Evolutionary conservation across 2,888 invertebrate genomes (phyloP).

Genomic region (Cataglyphis rosenhaueri): DNA sequence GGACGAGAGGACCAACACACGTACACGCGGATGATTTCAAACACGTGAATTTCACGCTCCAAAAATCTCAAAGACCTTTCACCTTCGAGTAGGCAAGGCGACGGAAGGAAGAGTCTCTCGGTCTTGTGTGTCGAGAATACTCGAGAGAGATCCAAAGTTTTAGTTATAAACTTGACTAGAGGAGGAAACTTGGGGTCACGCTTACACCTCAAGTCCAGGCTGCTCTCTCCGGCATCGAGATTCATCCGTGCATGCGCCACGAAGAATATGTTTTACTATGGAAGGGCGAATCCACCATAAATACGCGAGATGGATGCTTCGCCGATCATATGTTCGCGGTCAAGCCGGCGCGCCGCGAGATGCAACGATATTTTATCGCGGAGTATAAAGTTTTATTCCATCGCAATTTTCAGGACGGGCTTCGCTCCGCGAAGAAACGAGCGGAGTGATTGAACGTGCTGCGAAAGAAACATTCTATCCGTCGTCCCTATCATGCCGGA

Average conservation of each 20-base stretch:
- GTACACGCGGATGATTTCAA: not conserved
- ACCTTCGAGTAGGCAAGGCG: conserved; percentile 6
- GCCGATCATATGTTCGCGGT: conserved; percentile 19
- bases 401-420: conserved; percentile 27
- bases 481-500: conserved; percentile 19
- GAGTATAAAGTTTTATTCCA: conserved; percentile 40
- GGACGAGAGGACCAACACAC: not conserved
- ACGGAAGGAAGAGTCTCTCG: conserved; percentile 14
- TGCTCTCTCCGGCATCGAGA: conserved; percentile 17
- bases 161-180: conserved; percentile 21
- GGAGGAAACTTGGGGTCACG: conserved; percentile 11
- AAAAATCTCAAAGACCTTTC: conserved; percentile 27
- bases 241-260: conserved; percentile 14
- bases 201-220: not conserved
- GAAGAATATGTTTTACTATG: not conserved
- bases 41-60: conserved; percentile 34
- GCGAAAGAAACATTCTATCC: conserved; percentile 31
- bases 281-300: conserved; percentile 27
- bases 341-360: conserved; percentile 3
- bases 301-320: conserved; percentile 19
- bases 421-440: not conserved
- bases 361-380: conserved; percentile 1
- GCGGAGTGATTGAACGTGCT: conserved; percentile 29
- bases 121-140: conserved; percentile 42
- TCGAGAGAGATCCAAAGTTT: conserved; percentile 32